A percentile compares a stretch with the other conserved stretches of the same genome.
These are phyloP conservation scores for Taxidea taxus DNA, from an alignment of 2,113 vertebrate species.

Conservation along the genomic window DNA sequence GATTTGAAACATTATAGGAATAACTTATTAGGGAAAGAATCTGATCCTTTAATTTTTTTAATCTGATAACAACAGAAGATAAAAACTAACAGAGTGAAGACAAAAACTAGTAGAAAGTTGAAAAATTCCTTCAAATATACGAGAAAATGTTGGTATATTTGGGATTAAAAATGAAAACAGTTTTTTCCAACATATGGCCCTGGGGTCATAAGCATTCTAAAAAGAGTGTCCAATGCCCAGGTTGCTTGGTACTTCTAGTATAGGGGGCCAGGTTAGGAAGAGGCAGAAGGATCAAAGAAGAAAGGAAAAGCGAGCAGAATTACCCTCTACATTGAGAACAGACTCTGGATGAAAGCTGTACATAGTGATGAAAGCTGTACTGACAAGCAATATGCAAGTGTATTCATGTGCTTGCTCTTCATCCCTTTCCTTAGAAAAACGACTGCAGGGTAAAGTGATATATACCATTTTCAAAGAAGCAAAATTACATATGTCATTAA, in stretches of 20 bases:
- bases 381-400: neutral
- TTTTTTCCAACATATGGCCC: neutral
- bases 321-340: neutral
- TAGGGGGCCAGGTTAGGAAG: neutral
- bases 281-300: neutral
- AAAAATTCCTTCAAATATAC: neutral
- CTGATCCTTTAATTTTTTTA: neutral
- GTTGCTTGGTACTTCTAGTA: neutral
- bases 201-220: neutral
- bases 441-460: neutral
- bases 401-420: neutral
- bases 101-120: neutral
- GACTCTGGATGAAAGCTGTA: neutral
- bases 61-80: neutral
- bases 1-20: neutral
- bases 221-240: neutral
- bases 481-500: neutral
- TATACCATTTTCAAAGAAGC: neutral
- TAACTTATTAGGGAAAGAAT: neutral
- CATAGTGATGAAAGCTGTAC: neutral
- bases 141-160: neutral
- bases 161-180: neutral
- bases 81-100: neutral
- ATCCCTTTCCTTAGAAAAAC: neutral
- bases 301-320: neutral